Conservation (phyloP, 2,888 invertebrate species). For the Pteria penguin region DNA sequence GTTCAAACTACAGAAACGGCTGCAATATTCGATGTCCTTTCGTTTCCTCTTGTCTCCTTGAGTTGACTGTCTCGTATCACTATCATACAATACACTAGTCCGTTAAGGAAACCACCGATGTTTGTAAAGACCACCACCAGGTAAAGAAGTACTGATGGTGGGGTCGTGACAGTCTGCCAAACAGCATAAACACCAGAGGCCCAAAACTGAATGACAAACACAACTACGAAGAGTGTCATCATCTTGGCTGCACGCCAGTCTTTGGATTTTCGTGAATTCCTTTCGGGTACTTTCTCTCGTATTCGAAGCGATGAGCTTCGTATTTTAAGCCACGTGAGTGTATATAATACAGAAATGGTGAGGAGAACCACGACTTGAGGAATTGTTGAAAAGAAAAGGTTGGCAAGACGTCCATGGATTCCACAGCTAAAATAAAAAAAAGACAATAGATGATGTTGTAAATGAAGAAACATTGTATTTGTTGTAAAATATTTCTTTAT, state of each 20-base stretch:
- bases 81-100: conserved; percentile 1
- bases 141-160: background rate
- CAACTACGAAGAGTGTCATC: conserved; percentile 27
- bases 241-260: conserved; percentile 11
- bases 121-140: background rate
- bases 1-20: no score
- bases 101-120: conserved; percentile 12
- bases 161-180: background rate
- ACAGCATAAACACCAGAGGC: conserved; percentile 5
- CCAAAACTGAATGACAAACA: conserved; percentile 27
- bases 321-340: background rate
- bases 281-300: background rate
- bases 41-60: no score
- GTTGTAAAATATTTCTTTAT: no score
- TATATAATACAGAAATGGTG: background rate
- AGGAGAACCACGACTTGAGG: background rate
- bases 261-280: background rate
- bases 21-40: no score
- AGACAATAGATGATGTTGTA: background rate
- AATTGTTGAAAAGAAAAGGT: background rate
- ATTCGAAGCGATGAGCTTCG: background rate
- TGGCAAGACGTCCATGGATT: background rate
- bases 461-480: no score
- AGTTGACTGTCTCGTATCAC: no score
- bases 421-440: background rate